Evolutionary conservation across 2,797 vertebrate genomes (phyloP).

Genomic region (Enoplosus armatus): DNA sequence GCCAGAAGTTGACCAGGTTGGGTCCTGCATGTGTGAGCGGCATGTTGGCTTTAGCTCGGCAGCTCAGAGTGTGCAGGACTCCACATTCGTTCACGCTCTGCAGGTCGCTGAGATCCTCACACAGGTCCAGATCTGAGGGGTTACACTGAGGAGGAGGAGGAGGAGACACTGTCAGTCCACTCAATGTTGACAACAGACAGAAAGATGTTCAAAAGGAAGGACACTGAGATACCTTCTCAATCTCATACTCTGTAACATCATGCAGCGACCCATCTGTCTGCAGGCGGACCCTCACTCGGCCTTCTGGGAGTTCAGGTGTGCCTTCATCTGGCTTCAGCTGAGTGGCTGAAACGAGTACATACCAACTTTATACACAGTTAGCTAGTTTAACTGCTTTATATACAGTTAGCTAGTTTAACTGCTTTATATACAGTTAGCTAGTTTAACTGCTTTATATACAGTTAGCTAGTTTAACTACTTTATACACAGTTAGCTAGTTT

Average conservation of each 20-base stretch:
- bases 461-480: no score
- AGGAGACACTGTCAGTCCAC: neutral
- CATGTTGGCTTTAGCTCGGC: conserved; percentile 83
- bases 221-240: conserved; percentile 86
- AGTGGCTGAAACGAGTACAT: conserved; percentile 84
- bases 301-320: conserved; percentile 89
- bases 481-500: no score
- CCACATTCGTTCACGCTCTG: conserved; percentile 90
- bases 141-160: conserved; percentile 84
- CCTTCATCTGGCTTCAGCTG: conserved; percentile 95
- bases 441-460: no score
- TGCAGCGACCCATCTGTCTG: conserved; percentile 82
- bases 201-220: rapidly evolving
- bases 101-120: conserved; percentile 90
- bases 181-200: neutral
- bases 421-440: no score
- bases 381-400: no score
- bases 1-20: conserved; percentile 87
- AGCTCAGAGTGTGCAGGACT: conserved; percentile 86
- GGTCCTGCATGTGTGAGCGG: conserved; percentile 88
- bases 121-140: conserved; percentile 87
- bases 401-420: no score
- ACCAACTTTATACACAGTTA: no score
- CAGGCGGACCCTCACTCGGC: conserved; percentile 88
- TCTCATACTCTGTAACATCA: conserved; percentile 86